Evolutionary conservation across 2,797 vertebrate genomes (phyloP).

Genomic region (Amblyraja radiata): DNA sequence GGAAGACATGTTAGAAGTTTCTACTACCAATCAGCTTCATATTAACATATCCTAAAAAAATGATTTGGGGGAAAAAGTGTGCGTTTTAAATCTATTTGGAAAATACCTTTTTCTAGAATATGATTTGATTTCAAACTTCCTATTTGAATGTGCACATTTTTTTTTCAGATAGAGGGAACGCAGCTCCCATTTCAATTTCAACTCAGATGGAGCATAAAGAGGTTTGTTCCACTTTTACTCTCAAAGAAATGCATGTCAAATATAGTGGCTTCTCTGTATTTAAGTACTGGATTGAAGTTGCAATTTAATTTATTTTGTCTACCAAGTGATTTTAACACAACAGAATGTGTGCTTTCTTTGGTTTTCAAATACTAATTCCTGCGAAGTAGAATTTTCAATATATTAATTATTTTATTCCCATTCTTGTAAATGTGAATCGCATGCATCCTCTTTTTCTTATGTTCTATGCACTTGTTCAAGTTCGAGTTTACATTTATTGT

Average conservation of each 20-base stretch:
- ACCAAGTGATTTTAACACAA: neutral
- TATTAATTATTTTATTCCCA: neutral
- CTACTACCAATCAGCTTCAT: neutral
- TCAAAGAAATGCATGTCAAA: conserved; percentile 2
- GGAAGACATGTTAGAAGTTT: no score
- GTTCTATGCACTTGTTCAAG: neutral
- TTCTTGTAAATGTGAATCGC: neutral
- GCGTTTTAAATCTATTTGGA: neutral
- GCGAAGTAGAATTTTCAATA: neutral
- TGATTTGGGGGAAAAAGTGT: neutral
- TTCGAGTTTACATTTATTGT: no score
- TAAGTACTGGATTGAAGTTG: neutral
- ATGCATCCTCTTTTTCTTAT: neutral
- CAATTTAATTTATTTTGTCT: neutral
- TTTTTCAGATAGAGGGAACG: conserved; percentile 18
- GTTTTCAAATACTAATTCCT: neutral
- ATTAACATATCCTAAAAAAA: neutral
- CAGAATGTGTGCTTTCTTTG: neutral
- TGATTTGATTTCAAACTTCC: neutral
- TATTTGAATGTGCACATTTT: neutral
- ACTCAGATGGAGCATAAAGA: conserved; percentile 17
- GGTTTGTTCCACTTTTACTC: conserved; percentile 24
- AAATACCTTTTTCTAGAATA: neutral
- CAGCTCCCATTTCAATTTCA: neutral
- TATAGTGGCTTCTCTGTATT: neutral